Evolutionary conservation across 1,140 invertebrate genomes (phyloP), one percentile per base, ranked within the genome.

Genomic region (Drosophila nasuta): DNA sequence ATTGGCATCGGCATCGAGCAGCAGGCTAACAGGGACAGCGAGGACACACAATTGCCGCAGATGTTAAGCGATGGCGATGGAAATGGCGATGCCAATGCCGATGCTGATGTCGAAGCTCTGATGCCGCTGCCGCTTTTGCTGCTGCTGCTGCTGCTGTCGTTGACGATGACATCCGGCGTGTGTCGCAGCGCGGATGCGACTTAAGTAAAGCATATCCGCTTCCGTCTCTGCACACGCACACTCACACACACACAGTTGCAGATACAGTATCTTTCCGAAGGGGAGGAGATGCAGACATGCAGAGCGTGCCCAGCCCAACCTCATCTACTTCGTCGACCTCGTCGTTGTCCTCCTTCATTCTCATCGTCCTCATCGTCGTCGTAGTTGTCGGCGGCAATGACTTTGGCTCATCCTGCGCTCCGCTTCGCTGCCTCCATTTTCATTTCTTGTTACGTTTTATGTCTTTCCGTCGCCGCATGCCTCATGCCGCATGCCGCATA

Each of bases 191-290:
- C 85, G 85, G 85, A 91, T 79, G 79, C 77, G 78, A 90, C 82
- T 81, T 91, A 91, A 91, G 86, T 91, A 82, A 90, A 90, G 81
- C 82, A 90, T 88, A 91, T 91, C 90, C 90, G 90, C 77, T 91
- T 91, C 89, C 88, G 88, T 77, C 82, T 82, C 71, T 58, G 56
- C 73, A 73, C 73, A 79, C 73, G 63, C 67, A 79, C 68, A 79
- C 67, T 69, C 25, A 48, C 4, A 57, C 33, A 74, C 45, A 67
- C 25, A 33, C 35, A 45, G 49, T 3, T 15, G 60, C 46, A 60
- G 60, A 69, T 45, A 74, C 51, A 33, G 41, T 48, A 67, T 52
- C 52, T 51, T 51, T 51, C 7, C 33, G 6, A 8, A 5, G 33
- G 5, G 38, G 38, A 10, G 8, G 10, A 10, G 25, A 67, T 33